Evolutionary conservation across 2,888 invertebrate species (phyloP).

Genomic region (Protonemura montana): DNA sequence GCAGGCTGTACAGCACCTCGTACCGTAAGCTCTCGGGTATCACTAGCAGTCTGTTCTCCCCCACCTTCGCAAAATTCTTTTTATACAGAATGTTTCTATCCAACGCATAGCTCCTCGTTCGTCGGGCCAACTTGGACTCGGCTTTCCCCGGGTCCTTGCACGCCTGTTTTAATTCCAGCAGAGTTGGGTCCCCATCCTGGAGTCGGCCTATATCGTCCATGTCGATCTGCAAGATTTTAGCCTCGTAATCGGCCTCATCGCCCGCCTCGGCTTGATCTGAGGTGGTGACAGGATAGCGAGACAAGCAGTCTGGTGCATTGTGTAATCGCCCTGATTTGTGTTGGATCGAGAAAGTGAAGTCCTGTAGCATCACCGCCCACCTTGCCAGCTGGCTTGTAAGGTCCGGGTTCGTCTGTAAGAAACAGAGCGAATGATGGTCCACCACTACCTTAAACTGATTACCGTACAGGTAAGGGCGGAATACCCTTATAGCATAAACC

Average conservation of each 20-base stretch:
- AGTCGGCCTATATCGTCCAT: no score
- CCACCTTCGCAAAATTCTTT: neutral
- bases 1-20: slow-evolving; percentile 47
- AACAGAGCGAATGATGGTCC: slow-evolving; percentile 23
- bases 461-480: neutral
- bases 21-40: slow-evolving; percentile 43
- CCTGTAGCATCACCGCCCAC: neutral
- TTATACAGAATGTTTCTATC: slow-evolving; percentile 23
- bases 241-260: neutral
- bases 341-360: neutral
- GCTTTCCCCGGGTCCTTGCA: no score
- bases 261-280: neutral
- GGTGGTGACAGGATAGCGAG: neutral
- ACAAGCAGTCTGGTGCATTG: neutral
- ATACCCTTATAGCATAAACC: neutral
- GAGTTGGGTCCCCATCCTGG: no score
- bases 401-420: neutral
- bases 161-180: no score
- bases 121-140: no score
- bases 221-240: no score
- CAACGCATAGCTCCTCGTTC: slow-evolving; percentile 20
- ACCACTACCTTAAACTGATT: neutral
- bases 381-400: neutral
- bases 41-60: slow-evolving; percentile 30
- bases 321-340: neutral